A percentile compares a stretch with the other conserved stretches of the same genome.
phyloP scores from a whole-genome alignment of 2,113 vertebrate species.

The Antechinus stuartii region DNA sequence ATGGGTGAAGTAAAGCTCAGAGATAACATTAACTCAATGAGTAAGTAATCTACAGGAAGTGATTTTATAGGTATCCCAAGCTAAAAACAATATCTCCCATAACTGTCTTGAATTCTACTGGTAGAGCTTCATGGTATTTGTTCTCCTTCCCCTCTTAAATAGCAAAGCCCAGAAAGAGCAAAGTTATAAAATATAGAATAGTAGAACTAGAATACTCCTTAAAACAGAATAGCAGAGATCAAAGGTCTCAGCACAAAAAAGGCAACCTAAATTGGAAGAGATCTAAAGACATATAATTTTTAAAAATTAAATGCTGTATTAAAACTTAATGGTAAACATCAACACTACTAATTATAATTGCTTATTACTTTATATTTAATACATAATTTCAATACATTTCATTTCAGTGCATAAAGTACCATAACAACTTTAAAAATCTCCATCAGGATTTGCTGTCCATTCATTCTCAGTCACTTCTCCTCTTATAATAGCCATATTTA shows the following conservation, averaged over 20 bases:
- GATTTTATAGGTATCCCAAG: background rate
- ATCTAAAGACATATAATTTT: background rate
- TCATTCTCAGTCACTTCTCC: background rate
- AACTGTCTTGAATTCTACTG: background rate
- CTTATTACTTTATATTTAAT: background rate
- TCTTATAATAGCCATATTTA: background rate
- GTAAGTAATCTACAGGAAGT: background rate
- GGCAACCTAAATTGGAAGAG: background rate
- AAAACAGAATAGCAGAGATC: background rate
- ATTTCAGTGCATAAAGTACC: background rate
- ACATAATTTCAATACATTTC: background rate
- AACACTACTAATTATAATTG: background rate
- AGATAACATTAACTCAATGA: background rate
- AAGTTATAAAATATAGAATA: background rate
- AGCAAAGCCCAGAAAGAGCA: background rate
- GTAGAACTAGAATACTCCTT: background rate
- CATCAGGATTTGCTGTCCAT: background rate
- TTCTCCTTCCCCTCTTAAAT: background rate
- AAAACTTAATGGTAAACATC: background rate
- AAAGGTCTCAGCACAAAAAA: background rate
- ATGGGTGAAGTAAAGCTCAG: background rate
- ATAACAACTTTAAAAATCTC: background rate
- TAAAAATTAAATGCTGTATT: background rate
- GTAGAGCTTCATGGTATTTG: background rate
- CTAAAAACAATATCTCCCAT: background rate